Conservation (phyloP, 2,113 vertebrate genomes). For the Sarotherodon lohbergeri region DNA sequence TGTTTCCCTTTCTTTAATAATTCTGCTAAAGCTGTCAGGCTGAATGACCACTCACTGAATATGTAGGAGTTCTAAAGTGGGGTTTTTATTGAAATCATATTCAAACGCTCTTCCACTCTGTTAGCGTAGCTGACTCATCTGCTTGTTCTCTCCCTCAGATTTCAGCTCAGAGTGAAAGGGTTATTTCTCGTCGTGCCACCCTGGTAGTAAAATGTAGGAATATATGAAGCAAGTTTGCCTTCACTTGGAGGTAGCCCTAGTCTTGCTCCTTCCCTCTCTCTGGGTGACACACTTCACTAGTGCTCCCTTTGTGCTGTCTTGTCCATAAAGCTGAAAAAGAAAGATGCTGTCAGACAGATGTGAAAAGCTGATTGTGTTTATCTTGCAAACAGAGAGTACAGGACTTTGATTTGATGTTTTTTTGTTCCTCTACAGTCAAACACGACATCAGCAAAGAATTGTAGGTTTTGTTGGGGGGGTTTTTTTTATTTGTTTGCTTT, state of each 20-base stretch:
- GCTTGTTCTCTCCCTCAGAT: constrained; percentile 10
- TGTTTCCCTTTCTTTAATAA: not conserved
- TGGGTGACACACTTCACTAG: constrained; percentile 32
- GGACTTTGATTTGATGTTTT: constrained; percentile 24
- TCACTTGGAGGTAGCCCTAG: not conserved
- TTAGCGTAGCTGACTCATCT: constrained; percentile 27
- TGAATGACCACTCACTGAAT: constrained; percentile 3
- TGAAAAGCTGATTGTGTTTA: constrained; percentile 41
- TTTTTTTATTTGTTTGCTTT: not conserved
- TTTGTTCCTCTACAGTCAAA: constrained; percentile 13
- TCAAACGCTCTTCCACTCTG: not conserved
- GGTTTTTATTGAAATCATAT: constrained; percentile 14
- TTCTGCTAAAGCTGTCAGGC: constrained; percentile 2
- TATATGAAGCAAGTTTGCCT: constrained; percentile 21
- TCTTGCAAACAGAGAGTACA: constrained; percentile 25
- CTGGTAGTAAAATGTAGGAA: constrained; percentile 23
- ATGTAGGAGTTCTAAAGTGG: constrained; percentile 6
- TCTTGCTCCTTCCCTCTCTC: not conserved
- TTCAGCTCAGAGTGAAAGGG: constrained; percentile 18
- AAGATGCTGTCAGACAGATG: constrained; percentile 32
- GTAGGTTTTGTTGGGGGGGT: not conserved
- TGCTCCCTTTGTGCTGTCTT: constrained; percentile 28
- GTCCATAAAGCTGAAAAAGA: not conserved
- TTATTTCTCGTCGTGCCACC: constrained; percentile 42
- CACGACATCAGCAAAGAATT: not conserved